Base-by-base conservation (phyloP, 23 tunicate genomes). In the Botrylloides violaceus region DNA sequence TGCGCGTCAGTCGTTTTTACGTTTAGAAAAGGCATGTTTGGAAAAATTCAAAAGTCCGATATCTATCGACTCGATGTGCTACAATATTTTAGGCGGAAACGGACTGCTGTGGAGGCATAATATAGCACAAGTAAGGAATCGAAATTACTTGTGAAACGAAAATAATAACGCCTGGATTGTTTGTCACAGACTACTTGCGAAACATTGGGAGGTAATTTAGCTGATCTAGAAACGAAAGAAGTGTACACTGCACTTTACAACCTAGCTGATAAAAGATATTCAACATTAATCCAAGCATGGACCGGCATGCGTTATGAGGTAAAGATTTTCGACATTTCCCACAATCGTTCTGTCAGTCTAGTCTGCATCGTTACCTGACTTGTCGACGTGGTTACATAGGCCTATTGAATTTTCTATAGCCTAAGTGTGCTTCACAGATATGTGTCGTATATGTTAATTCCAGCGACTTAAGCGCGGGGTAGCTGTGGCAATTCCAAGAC, bases 271-370 rank as follows among this genome's bases (percentile, higher is more conserved):
- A 28, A 37, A 38, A 68, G 49, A 9, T 68, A 32, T 56, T 35
- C 56, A 0, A 68, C 74, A 4, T 55, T 68, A 4, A 30, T 43
- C 4, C 74, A 68, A 37, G 74, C 74, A 21, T 68, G 74, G 74
- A 68, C 74, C 23, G 74, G 74, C 4, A 68, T 68, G 74, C 57
- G 58, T 25, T 68, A 68, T 28, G 74, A 68, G 74, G 74, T 68
- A 19, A 35, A 23, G 18, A 12, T 9, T 7, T 15, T 7, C 53
- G 15, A 43, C 15, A 43, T 43, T 43, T 15, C 53, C n/a, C n/a
- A n/a, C n/a, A n/a, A n/a, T n/a, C n/a, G n/a, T n/a, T n/a, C n/a
- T n/a, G n/a, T n/a, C n/a, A n/a, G n/a, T n/a, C n/a, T n/a, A n/a
- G n/a, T n/a, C n/a, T n/a, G n/a, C n/a, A n/a, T n/a, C n/a, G n/a